Evolutionary conservation across 1,140 invertebrate genomes (phyloP).

Genomic region (Halyomorpha halys): DNA sequence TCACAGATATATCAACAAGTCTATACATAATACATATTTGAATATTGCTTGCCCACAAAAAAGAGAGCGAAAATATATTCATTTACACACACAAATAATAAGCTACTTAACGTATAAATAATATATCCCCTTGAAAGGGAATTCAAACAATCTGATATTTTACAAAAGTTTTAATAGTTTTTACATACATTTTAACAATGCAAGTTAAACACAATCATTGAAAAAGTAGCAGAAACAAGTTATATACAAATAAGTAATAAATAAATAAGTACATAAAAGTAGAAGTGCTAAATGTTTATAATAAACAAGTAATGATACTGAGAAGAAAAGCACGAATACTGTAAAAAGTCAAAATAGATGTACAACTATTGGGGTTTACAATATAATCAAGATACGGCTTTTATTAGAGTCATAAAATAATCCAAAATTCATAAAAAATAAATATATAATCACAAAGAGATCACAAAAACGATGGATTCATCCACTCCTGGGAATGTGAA

Average conservation of each 20-base stretch:
- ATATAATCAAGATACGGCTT: neutral
- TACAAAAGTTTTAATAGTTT: conserved; percentile 3
- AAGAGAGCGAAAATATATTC: conserved; percentile 14
- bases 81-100: conserved; percentile 12
- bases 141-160: no score
- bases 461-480: conserved; percentile 2
- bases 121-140: neutral
- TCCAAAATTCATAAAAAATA: neutral
- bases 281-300: neutral
- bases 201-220: neutral
- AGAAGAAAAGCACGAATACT: neutral
- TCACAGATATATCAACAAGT: conserved; percentile 18
- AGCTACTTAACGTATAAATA: conserved; percentile 1
- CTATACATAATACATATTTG: conserved; percentile 13
- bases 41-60: conserved; percentile 17
- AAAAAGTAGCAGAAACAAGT: neutral
- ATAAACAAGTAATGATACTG: neutral
- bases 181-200: conserved; percentile 7
- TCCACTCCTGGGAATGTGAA: conserved; percentile 11
- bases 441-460: conserved; percentile 9
- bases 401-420: neutral
- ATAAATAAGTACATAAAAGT: neutral
- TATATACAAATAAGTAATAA: neutral
- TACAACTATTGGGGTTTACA: neutral
- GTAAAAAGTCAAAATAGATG: neutral